Evolutionary conservation across 2,888 invertebrate genomes (phyloP).

Genomic region (Eulithis prunata): DNA sequence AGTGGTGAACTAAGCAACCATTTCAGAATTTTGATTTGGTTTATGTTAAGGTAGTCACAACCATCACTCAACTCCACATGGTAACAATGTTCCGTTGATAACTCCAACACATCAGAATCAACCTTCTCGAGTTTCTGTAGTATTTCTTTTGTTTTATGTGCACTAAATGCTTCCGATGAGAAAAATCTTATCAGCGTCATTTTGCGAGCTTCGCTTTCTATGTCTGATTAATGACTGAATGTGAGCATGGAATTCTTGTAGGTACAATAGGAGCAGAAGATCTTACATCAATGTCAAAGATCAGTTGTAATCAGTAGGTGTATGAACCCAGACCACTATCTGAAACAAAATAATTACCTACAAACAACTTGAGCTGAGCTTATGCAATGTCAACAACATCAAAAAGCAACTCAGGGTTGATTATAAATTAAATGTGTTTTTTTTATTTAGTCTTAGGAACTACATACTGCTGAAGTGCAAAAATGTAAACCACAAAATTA

Average conservation of each 20-base stretch:
- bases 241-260: slow-evolving; percentile 38
- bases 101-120: slow-evolving; percentile 71
- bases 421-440: too few species aligned
- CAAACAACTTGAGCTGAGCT: slow-evolving; percentile 70
- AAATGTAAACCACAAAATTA: too few species aligned
- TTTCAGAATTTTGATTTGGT: slow-evolving; percentile 86
- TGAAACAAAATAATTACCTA: slow-evolving; percentile 69
- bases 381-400: slow-evolving; percentile 65
- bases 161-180: slow-evolving; percentile 85
- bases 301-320: slow-evolving; percentile 63
- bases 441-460: too few species aligned
- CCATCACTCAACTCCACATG: slow-evolving; percentile 87
- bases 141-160: slow-evolving; percentile 84
- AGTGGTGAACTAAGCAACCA: slow-evolving; percentile 93
- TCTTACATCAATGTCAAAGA: slow-evolving; percentile 80
- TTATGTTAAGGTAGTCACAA: slow-evolving; percentile 78
- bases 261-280: slow-evolving; percentile 42
- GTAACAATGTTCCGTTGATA: slow-evolving; percentile 92
- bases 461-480: too few species aligned
- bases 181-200: slow-evolving; percentile 86
- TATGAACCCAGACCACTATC: slow-evolving; percentile 51
- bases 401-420: slow-evolving; percentile 10
- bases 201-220: slow-evolving; percentile 39
- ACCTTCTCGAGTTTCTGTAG: slow-evolving; percentile 80
- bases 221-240: slow-evolving; percentile 50